Conservation (phyloP, 2,888 invertebrate species). For the Zygothrica quintamaculata region DNA sequence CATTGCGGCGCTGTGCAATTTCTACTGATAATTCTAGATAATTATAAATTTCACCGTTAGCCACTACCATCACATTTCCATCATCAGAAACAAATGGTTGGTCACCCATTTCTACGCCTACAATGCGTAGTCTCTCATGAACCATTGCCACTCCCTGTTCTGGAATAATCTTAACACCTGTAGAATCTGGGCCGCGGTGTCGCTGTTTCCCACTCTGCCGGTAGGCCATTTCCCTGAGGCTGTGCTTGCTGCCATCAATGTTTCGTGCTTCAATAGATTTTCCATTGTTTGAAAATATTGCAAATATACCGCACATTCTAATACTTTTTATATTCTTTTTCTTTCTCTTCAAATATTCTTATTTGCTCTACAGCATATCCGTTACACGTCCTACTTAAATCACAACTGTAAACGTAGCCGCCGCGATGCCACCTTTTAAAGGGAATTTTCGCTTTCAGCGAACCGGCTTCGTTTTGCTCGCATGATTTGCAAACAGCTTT, state of each 20-base stretch:
- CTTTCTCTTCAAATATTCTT: neutral
- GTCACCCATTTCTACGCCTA: conserved; percentile 82
- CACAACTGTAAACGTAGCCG: conserved; percentile 20
- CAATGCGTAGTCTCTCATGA: conserved; percentile 82
- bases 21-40: conserved; percentile 81
- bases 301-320: conserved; percentile 84
- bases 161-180: conserved; percentile 76
- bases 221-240: conserved; percentile 81
- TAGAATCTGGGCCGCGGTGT: conserved; percentile 84
- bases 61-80: conserved; percentile 78
- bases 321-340: conserved; percentile 1
- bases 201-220: conserved; percentile 82
- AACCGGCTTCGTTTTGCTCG: neutral
- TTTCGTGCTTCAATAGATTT: conserved; percentile 65
- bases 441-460: neutral
- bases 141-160: conserved; percentile 82
- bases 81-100: conserved; percentile 82
- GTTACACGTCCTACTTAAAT: conserved; percentile 11
- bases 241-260: conserved; percentile 69
- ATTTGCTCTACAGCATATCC: neutral
- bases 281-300: conserved; percentile 82
- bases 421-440: conserved; percentile 21
- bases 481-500: neutral
- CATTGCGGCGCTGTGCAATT: conserved; percentile 76
- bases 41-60: conserved; percentile 84